phyloP scores from a whole-genome alignment of 2,888 invertebrate species.

The Aleiodes leptofemur region DNA sequence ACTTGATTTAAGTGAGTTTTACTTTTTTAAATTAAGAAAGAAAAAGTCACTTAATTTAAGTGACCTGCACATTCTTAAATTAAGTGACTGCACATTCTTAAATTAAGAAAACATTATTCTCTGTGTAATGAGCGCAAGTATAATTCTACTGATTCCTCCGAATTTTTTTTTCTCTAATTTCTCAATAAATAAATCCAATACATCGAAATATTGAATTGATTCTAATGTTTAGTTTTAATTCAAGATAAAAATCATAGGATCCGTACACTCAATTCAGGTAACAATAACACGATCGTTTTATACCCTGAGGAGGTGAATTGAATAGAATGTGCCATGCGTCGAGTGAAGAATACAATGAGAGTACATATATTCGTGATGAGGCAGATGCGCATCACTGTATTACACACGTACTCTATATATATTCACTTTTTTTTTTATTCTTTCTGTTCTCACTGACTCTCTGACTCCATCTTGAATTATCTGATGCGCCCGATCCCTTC shows the following conservation, averaged over 20 bases:
- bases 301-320: slow-evolving; percentile 20
- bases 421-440: slow-evolving; percentile 20
- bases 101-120: too few species aligned
- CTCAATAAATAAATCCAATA: not conserved
- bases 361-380: slow-evolving; percentile 37
- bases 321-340: slow-evolving; percentile 42
- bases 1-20: too few species aligned
- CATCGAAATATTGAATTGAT: not conserved
- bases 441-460: slow-evolving; percentile 65
- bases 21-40: too few species aligned
- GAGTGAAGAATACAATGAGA: slow-evolving; percentile 45
- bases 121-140: too few species aligned
- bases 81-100: too few species aligned
- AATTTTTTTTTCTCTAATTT: too few species aligned
- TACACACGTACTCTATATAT: slow-evolving; percentile 33
- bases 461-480: slow-evolving; percentile 74
- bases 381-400: slow-evolving; percentile 42
- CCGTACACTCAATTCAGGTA: slow-evolving; percentile 20
- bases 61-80: too few species aligned
- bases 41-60: too few species aligned
- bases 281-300: slow-evolving; percentile 15
- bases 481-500: slow-evolving; percentile 61
- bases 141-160: too few species aligned
- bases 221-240: not conserved
- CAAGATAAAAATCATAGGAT: slow-evolving; percentile 18